Evolutionary conservation across 2,113 vertebrate species (phyloP), one percentile per base, ranked within the genome.

Genomic region (Entelurus aequoreus): DNA sequence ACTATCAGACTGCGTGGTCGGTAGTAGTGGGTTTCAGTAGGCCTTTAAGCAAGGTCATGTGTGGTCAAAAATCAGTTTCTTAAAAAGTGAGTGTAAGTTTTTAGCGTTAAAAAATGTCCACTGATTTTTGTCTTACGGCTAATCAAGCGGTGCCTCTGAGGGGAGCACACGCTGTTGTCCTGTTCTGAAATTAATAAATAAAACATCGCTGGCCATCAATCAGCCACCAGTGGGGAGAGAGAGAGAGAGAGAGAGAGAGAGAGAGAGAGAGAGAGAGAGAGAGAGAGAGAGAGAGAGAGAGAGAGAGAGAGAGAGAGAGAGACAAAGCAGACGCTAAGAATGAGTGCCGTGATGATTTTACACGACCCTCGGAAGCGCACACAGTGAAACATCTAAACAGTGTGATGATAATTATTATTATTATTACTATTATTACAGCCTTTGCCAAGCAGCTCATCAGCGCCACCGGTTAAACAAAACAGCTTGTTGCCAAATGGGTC

Each of bases 151-250:
- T 16, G 15, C 6, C 5, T 56, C 16, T 6, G 38, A 19, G 10
- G 1, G n/a, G 38, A 42, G 37, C 37, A 56, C 54, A n/a, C 3
- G n/a, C 54, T 75, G 46, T 9, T 49, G 75, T 78, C 68, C 42
- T 12, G 42, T 5, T 46, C 42, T 12, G 1, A 46, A 12, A 46
- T 12, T 10, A 42, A 42, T 46, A 12, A 46, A 42, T 42, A 46
- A 12, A 46, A 46, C 4, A 0, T 3, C 2, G 11, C 42, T 66
- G 63, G 54, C 78, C 71, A 81, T 71, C 83, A 82, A 87, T 82
- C 75, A 77, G 68, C 68, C 79, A 78, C 77, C 79, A 75, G 82
- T 72, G 74, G 78, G 69, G 75, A 75, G 70, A 77, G 62, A 66
- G 8, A 52, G 28, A 13, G 7, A 42, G 8, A 52, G 28, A 13